Conservation (phyloP, 2,888 invertebrate genomes). For the Ischnura elegans region DNA sequence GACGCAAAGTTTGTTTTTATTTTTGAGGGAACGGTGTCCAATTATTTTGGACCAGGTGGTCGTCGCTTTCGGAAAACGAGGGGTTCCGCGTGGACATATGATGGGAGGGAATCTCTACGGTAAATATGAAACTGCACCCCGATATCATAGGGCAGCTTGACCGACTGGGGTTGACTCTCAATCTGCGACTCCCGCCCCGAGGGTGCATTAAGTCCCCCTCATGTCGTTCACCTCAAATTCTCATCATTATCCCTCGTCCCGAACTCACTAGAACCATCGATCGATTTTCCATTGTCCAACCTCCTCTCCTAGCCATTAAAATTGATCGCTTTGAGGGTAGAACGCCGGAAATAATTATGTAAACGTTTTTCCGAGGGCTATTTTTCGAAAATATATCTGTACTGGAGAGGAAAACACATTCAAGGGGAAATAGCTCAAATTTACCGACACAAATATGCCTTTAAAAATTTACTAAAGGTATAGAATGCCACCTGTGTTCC, state of each 20-base stretch:
- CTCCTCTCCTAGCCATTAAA: not conserved
- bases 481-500: too few relatives aligned
- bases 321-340: not conserved
- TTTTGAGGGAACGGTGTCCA: not conserved
- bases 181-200: not conserved
- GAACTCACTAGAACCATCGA: not conserved
- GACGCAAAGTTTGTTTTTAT: not conserved
- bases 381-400: too few relatives aligned
- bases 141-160: not conserved
- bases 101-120: not conserved
- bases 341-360: not conserved
- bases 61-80: not conserved
- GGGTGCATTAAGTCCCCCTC: not conserved
- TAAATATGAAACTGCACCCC: not conserved
- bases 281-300: not conserved
- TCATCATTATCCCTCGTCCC: not conserved
- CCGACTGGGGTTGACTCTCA: not conserved
- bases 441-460: too few relatives aligned
- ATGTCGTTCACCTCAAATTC: not conserved
- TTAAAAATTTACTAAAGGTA: too few relatives aligned
- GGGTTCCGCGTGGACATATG: not conserved
- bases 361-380: too few relatives aligned
- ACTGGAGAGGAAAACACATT: too few relatives aligned
- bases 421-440: too few relatives aligned
- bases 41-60: not conserved